Conservation (phyloP, 2,888 invertebrate genomes). For the Drosophila buzzatii region DNA sequence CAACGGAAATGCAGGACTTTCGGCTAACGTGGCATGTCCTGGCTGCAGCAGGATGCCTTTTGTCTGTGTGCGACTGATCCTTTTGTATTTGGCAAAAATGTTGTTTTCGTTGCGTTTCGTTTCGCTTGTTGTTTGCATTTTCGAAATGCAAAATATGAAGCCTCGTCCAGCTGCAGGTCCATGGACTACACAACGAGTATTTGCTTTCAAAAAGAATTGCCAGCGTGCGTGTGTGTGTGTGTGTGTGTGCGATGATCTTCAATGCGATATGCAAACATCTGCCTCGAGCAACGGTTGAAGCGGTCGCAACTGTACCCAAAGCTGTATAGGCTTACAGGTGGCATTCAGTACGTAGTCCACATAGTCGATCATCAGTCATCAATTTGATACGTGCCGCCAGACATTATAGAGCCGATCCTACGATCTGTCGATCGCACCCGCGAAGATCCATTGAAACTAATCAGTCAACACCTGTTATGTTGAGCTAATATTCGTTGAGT, state of each 20-base stretch:
- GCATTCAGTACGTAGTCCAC: constrained; percentile 12
- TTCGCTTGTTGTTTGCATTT: constrained; percentile 65
- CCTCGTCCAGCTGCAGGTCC: constrained; percentile 49
- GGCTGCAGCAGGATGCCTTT: constrained; percentile 45
- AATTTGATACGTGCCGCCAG: constrained; percentile 67
- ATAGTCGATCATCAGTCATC: constrained; percentile 46
- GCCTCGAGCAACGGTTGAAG: constrained; percentile 35
- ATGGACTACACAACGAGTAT: constrained; percentile 37
- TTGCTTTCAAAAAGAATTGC: constrained; percentile 61
- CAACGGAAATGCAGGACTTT: constrained; percentile 58
- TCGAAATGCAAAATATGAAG: constrained; percentile 72
- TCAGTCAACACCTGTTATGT: constrained; percentile 79
- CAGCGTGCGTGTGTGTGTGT: constrained; percentile 11
- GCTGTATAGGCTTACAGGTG: constrained; percentile 47
- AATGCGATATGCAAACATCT: constrained; percentile 76
- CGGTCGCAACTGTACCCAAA: constrained; percentile 60
- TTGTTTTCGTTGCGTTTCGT: constrained; percentile 36
- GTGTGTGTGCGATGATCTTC: constrained; percentile 54
- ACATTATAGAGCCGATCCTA: constrained; percentile 4
- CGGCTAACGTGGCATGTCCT: constrained; percentile 45
- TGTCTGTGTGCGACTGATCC: constrained; percentile 45
- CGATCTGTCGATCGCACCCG: constrained; percentile 29
- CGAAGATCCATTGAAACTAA: constrained; percentile 54
- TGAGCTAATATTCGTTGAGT: constrained; percentile 57
- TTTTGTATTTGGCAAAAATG: constrained; percentile 52